Percentiles rank a stretch among this genome's conserved stretches.
Evolutionary conservation across 2,888 invertebrate genomes (phyloP).

Genomic region (Tortrix viridana): DNA sequence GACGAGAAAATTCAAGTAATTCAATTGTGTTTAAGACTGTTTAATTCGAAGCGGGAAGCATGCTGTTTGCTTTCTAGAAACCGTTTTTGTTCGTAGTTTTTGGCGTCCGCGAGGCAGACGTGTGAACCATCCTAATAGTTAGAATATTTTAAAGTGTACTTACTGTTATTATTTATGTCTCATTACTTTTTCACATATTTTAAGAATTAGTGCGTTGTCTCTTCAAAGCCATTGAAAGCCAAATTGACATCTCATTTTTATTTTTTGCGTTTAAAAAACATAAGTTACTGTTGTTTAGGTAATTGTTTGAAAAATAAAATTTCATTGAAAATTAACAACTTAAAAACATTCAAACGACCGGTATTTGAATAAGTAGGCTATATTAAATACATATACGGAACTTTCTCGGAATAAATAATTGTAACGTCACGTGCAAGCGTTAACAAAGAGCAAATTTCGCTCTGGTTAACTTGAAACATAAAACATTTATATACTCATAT

Average conservation of each 20-base stretch:
- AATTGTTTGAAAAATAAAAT: no score
- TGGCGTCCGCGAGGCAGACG: conserved; percentile 10
- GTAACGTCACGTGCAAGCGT: conserved; percentile 46
- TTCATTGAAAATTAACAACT: no score
- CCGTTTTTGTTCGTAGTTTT: conserved; percentile 52
- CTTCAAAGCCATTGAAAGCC: no score
- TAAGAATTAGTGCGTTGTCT: no score
- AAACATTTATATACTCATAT: conserved; percentile 20
- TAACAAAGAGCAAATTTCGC: conserved; percentile 56
- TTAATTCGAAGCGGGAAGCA: conserved; percentile 74
- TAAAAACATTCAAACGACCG: no score
- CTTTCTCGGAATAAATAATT: conserved; percentile 25
- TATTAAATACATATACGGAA: conserved; percentile 10
- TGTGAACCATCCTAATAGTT: background rate
- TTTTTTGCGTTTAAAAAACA: no score
- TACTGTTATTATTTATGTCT: no score
- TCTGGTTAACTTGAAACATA: conserved; percentile 45
- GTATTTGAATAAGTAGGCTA: no score
- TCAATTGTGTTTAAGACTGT: conserved; percentile 82
- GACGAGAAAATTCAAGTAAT: conserved; percentile 83
- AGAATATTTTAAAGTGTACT: no score
- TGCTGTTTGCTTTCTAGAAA: conserved; percentile 71
- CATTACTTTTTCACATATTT: no score
- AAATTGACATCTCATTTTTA: no score
- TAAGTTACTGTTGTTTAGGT: no score